These are phyloP conservation scores for Pyrrhia umbra DNA, from an alignment of 2,888 invertebrate genomes.

Conservation along the genomic window DNA sequence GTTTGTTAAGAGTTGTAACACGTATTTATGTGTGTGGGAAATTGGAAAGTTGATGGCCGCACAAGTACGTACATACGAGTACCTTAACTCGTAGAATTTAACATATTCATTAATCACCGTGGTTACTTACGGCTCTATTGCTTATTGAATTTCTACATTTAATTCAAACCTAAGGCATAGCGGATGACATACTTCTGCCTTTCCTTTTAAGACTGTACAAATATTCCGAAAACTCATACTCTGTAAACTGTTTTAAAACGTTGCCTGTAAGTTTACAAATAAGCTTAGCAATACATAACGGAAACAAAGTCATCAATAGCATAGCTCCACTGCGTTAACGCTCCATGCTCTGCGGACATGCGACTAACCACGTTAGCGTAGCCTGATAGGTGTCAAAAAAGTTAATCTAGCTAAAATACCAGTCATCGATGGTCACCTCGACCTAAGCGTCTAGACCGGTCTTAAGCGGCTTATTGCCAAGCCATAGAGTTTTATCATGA, in stretches of 20 bases:
- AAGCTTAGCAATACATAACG: slow-evolving; percentile 7
- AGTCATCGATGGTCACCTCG: slow-evolving; percentile 25
- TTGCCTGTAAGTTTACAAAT: slow-evolving; percentile 9
- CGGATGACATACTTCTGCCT: slow-evolving; percentile 18
- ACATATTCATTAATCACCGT: slow-evolving; percentile 48
- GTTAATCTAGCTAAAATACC: slow-evolving; percentile 28
- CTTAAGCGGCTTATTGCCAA: slow-evolving; percentile 24
- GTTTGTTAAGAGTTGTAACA: slow-evolving; percentile 56
- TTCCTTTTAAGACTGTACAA: slow-evolving; percentile 21
- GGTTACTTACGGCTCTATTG: slow-evolving; percentile 27
- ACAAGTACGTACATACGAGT: slow-evolving; percentile 34
- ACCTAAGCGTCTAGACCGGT: slow-evolving; percentile 21
- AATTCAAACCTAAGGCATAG: neutral
- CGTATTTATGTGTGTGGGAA: slow-evolving; percentile 68
- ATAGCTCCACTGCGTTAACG: slow-evolving; percentile 11
- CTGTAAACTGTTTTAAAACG: slow-evolving; percentile 6
- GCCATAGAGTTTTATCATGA: slow-evolving; percentile 28
- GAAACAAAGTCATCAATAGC: slow-evolving; percentile 34
- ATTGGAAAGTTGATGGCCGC: slow-evolving; percentile 71
- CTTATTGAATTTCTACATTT: slow-evolving; percentile 18
- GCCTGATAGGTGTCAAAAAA: slow-evolving; percentile 37
- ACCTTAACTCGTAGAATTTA: slow-evolving; percentile 49
- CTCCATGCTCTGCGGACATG: slow-evolving; percentile 4
- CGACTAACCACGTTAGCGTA: slow-evolving; percentile 22
- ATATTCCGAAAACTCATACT: slow-evolving; percentile 19